A percentile compares a stretch with the other conserved stretches of the same genome.
Conservation (phyloP, 2,797 vertebrate species). For the Masticophis lateralis region DNA sequence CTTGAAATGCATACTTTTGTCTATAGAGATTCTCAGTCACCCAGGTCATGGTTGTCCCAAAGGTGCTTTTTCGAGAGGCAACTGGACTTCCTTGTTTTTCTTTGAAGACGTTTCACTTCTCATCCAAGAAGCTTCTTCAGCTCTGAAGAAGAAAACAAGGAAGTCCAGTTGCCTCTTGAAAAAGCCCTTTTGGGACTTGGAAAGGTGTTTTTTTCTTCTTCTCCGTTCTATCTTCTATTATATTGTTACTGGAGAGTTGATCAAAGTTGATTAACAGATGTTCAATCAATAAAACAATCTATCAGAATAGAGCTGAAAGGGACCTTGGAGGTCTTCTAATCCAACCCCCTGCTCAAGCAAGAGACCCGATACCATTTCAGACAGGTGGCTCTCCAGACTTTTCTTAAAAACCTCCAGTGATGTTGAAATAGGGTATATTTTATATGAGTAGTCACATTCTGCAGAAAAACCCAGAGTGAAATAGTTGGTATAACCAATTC, state of each 20-base stretch:
- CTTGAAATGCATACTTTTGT: not conserved
- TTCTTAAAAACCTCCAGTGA: not conserved
- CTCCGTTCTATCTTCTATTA: not conserved
- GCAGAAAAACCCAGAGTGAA: not conserved
- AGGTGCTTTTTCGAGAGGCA: too few relatives aligned
- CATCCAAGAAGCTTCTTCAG: too few relatives aligned
- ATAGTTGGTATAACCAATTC: not conserved
- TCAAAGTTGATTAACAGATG: not conserved
- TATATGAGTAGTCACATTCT: not conserved
- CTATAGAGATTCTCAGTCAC: too few relatives aligned
- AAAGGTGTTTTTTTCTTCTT: not conserved
- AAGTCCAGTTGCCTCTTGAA: too few relatives aligned
- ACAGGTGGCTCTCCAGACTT: not conserved
- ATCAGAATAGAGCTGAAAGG: not conserved
- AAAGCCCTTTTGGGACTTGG: too few relatives aligned
- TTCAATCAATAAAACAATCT: not conserved
- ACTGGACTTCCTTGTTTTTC: too few relatives aligned
- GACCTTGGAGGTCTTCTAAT: not conserved
- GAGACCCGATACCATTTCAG: not conserved
- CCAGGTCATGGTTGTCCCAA: too few relatives aligned
- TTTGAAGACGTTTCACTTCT: too few relatives aligned
- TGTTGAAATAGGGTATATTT: not conserved
- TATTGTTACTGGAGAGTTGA: not conserved
- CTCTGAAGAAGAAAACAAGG: too few relatives aligned
- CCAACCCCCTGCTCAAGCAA: not conserved